A percentile compares a stretch with the other conserved stretches of the same genome.
phyloP scores from a whole-genome alignment of 2,113 vertebrate species.

The Proteles cristata region DNA sequence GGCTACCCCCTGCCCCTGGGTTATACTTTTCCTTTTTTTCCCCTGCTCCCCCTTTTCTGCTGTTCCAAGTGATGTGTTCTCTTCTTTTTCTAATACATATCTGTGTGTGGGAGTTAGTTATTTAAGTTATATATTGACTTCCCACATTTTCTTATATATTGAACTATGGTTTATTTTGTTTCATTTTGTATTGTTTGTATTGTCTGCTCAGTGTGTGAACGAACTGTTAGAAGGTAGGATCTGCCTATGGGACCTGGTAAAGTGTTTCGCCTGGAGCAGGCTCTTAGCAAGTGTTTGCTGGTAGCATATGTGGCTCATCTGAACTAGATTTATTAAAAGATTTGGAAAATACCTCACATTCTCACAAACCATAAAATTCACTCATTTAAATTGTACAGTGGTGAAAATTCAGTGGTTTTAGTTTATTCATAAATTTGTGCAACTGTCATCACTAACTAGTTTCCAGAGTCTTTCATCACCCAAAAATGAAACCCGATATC shows the following conservation, averaged over 20 bases:
- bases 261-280: background rate
- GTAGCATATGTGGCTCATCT: background rate
- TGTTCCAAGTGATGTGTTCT: background rate
- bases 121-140: background rate
- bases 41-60: background rate
- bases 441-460: background rate
- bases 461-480: slow-evolving; percentile 26
- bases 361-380: slow-evolving; percentile 38
- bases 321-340: background rate
- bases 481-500: background rate
- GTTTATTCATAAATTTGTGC: background rate
- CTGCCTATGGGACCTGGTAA: background rate
- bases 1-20: background rate
- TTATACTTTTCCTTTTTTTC: background rate
- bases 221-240: background rate
- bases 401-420: background rate
- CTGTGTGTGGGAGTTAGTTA: background rate
- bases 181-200: slow-evolving; percentile 17
- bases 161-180: slow-evolving; percentile 24
- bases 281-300: slow-evolving; percentile 23
- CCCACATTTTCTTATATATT: slow-evolving; percentile 16
- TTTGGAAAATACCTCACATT: slow-evolving; percentile 41
- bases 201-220: background rate
- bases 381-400: background rate
- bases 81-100: background rate